Percentiles rank a stretch among this genome's conserved stretches.
phyloP scores from a whole-genome alignment of 2,888 invertebrate genomes.

The Calliphora vomitoria region DNA sequence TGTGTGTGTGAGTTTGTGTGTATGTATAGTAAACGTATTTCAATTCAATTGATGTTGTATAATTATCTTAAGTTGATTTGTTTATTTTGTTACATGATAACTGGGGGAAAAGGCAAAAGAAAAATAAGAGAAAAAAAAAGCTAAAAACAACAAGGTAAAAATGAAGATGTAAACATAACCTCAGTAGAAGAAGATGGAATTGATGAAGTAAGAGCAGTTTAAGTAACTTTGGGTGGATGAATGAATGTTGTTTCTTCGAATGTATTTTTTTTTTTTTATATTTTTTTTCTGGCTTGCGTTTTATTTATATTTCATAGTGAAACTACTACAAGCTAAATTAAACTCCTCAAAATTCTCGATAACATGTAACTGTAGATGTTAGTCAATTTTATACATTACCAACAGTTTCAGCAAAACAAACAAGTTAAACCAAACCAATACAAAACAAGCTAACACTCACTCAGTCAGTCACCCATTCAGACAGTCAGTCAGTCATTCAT shows the following conservation, averaged over 20 bases:
- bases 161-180: conserved; percentile 12
- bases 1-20: no score
- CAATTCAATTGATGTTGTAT: conserved; percentile 81
- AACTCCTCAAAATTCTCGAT: conserved; percentile 54
- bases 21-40: conserved; percentile 54
- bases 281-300: conserved; percentile 10
- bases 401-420: conserved; percentile 12
- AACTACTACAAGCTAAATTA: conserved; percentile 58
- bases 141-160: conserved; percentile 7
- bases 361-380: conserved; percentile 44
- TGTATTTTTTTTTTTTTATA: conserved; percentile 42
- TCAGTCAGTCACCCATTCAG: neutral
- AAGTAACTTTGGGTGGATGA: neutral
- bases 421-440: conserved; percentile 5
- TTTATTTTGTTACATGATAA: conserved; percentile 78
- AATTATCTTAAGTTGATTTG: conserved; percentile 83
- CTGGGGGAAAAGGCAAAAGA: conserved; percentile 31
- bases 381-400: neutral
- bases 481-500: neutral
- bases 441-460: conserved; percentile 2
- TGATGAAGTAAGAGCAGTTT: conserved; percentile 14
- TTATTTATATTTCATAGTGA: conserved; percentile 36
- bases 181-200: conserved; percentile 8
- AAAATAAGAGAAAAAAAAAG: neutral
- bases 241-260: neutral